Evolutionary conservation across 2,113 vertebrate species (phyloP).

Genomic region (Phoxinus phoxinus): DNA sequence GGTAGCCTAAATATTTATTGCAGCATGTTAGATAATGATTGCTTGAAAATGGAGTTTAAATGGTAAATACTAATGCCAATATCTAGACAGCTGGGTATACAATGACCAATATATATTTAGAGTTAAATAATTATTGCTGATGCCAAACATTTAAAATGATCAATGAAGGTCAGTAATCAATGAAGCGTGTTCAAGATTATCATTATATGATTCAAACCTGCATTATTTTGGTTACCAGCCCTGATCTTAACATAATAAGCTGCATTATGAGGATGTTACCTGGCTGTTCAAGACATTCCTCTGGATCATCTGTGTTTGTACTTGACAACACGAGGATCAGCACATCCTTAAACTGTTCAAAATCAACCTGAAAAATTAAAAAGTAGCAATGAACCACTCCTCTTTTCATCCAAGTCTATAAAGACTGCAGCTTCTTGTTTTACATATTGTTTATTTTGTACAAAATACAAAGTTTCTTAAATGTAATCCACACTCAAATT

Average conservation of each 20-base stretch:
- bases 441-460: background rate
- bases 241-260: background rate
- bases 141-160: background rate
- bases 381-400: background rate
- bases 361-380: conserved; percentile 83
- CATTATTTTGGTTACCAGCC: background rate
- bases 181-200: background rate
- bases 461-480: background rate
- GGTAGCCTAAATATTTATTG: background rate
- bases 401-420: background rate
- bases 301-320: conserved; percentile 67
- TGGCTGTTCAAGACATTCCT: conserved; percentile 79
- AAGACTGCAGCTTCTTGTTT: background rate
- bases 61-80: background rate
- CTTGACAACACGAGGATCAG: conserved; percentile 89
- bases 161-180: background rate
- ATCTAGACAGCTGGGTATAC: background rate
- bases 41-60: background rate
- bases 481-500: background rate
- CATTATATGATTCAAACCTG: background rate
- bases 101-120: background rate
- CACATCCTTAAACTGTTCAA: conserved; percentile 93
- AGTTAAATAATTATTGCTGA: background rate
- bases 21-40: background rate
- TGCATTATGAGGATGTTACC: conserved; percentile 73